Evolutionary conservation across 2,888 invertebrate genomes (phyloP).

Genomic region (Caenorhabditis auriculariae): DNA sequence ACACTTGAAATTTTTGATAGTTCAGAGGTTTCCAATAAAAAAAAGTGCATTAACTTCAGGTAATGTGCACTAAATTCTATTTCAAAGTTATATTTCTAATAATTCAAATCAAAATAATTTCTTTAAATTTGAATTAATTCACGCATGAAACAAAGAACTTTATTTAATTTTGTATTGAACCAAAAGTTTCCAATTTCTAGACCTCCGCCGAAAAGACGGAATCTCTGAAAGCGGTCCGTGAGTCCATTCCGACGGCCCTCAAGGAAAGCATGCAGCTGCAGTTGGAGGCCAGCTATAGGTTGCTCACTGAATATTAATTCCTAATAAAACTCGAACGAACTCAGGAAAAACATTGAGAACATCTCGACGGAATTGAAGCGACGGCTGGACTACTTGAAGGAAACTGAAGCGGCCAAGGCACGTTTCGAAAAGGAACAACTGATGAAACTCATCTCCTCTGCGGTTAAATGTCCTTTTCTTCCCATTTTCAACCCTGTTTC

Average conservation of each 20-base stretch:
- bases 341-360: conserved; percentile 51
- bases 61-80: no score
- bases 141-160: no score
- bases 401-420: conserved; percentile 79
- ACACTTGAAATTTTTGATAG: no score
- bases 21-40: no score
- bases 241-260: conserved; percentile 56
- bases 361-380: conserved; percentile 58
- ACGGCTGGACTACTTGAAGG: conserved; percentile 78
- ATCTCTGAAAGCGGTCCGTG: conserved; percentile 55
- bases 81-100: no score
- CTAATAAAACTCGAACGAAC: neutral
- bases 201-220: conserved; percentile 51
- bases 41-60: no score
- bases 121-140: no score
- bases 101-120: no score
- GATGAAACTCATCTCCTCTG: conserved; percentile 88
- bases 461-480: conserved; percentile 69
- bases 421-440: conserved; percentile 86
- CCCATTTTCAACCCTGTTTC: conserved; percentile 3
- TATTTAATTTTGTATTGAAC: no score
- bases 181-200: no score
- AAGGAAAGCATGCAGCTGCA: conserved; percentile 86
- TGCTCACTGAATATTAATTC: neutral
- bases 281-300: conserved; percentile 84